Percentiles rank a stretch among this genome's conserved stretches.
phyloP scores from a whole-genome alignment of 1,140 invertebrate genomes.

The Homalodisca vitripennis region DNA sequence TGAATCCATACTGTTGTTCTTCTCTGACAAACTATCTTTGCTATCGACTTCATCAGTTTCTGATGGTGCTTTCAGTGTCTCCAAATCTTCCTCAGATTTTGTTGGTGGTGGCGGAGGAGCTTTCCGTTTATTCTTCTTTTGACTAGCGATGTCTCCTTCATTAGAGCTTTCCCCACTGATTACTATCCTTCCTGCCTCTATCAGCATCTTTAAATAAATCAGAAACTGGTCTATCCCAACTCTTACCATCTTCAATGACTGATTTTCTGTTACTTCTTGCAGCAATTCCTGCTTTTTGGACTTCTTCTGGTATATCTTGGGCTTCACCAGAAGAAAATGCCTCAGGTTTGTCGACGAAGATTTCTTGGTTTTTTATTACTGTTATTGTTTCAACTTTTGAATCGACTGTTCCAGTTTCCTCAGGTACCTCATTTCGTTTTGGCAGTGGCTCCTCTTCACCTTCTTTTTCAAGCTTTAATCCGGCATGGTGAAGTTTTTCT shows the following conservation, averaged over 20 bases:
- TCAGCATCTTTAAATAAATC: slow-evolving; percentile 20
- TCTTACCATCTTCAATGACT: slow-evolving; percentile 31
- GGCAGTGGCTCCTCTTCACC: slow-evolving; percentile 15
- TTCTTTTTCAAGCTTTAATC: slow-evolving; percentile 29
- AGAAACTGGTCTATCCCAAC: slow-evolving; percentile 24
- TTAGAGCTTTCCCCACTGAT: slow-evolving; percentile 36
- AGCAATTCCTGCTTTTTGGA: slow-evolving; percentile 66
- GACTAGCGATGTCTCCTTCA: slow-evolving; percentile 31
- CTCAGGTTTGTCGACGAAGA: neutral
- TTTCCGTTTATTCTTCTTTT: slow-evolving; percentile 68
- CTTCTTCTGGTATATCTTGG: slow-evolving; percentile 60
- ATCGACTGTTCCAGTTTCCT: slow-evolving; percentile 31
- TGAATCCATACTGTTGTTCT: slow-evolving; percentile 34
- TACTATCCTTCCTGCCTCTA: slow-evolving; percentile 33
- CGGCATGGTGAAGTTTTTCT: slow-evolving; percentile 43
- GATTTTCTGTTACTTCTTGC: slow-evolving; percentile 63
- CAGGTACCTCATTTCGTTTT: slow-evolving; percentile 22
- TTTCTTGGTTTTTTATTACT: neutral
- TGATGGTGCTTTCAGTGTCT: slow-evolving; percentile 30
- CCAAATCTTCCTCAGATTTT: slow-evolving; percentile 31
- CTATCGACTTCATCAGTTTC: slow-evolving; percentile 34
- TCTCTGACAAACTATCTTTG: slow-evolving; percentile 35
- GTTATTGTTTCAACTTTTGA: neutral
- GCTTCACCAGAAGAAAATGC: neutral
- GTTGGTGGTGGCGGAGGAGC: slow-evolving; percentile 63